Evolutionary conservation across 30 jellyfish, hydroid and myxozoan genomes (phyloP).

Genomic region (Hydractinia symbiolongicarpus): DNA sequence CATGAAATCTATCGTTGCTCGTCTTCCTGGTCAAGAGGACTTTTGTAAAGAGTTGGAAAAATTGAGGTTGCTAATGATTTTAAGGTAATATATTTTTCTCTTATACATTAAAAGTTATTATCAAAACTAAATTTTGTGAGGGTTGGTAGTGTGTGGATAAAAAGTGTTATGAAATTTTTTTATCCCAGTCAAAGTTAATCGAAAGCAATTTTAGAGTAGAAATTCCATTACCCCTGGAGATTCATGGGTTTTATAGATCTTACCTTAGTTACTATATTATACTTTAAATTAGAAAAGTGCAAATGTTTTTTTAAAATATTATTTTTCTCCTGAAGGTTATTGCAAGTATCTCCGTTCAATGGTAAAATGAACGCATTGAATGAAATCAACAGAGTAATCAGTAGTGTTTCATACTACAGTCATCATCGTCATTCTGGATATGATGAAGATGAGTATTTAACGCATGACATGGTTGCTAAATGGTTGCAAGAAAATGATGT

Average conservation of each 20-base stretch:
- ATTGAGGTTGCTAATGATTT: conserved; percentile 72
- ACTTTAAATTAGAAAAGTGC: no score
- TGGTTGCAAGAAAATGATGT: conserved; percentile 95
- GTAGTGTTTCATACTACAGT: conserved; percentile 90
- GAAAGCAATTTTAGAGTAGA: no score
- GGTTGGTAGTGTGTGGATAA: background rate
- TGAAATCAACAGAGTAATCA: conserved; percentile 91
- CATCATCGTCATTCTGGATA: conserved; percentile 86
- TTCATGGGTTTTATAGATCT: no score
- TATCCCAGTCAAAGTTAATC: no score
- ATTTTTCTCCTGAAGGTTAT: conserved; percentile 38
- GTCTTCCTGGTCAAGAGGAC: conserved; percentile 85
- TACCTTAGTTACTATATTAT: no score
- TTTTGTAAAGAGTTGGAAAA: conserved; percentile 84
- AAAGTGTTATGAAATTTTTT: no score
- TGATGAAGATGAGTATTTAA: conserved; percentile 89
- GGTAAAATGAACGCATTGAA: conserved; percentile 90
- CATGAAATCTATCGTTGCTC: conserved; percentile 67
- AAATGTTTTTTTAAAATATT: no score
- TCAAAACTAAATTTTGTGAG: background rate
- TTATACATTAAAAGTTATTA: background rate
- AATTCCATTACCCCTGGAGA: no score
- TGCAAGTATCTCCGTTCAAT: conserved; percentile 96
- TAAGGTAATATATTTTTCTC: conserved; percentile 45
- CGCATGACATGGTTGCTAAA: conserved; percentile 90